Evolutionary conservation across 2,797 vertebrate species (phyloP).

Genomic region (Gymnodraco acuticeps): DNA sequence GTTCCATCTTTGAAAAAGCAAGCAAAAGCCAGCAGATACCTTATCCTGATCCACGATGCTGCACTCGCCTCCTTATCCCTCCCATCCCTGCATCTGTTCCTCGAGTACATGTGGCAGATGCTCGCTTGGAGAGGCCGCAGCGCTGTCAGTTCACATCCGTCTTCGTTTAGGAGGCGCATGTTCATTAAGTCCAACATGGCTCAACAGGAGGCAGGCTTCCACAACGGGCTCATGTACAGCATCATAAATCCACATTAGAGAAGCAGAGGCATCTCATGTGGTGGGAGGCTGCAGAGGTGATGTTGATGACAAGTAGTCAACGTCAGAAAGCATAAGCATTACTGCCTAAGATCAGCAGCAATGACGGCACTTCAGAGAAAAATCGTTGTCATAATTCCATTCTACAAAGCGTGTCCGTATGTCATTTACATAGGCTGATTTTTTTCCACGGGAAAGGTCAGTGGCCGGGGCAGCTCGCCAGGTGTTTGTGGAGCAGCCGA

Average conservation of each 20-base stretch:
- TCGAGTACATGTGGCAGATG: conserved; percentile 61
- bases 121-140: conserved; percentile 49
- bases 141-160: conserved; percentile 78
- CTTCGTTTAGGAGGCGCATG: conserved; percentile 75
- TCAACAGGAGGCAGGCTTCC: conserved; percentile 70
- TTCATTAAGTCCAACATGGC: conserved; percentile 75
- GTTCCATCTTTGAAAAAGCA: not conserved
- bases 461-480: conserved; percentile 63
- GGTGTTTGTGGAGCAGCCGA: conserved; percentile 76
- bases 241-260: conserved; percentile 83
- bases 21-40: conserved; percentile 3
- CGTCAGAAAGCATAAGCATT: not conserved
- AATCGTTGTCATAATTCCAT: conserved; percentile 22
- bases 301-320: conserved; percentile 26
- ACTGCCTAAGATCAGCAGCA: conserved; percentile 4
- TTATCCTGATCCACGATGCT: not conserved
- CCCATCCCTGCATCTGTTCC: conserved; percentile 38
- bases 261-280: conserved; percentile 55
- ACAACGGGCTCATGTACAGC: conserved; percentile 51
- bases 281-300: conserved; percentile 24
- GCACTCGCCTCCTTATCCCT: conserved; percentile 19
- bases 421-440: conserved; percentile 43
- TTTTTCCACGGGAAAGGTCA: conserved; percentile 73
- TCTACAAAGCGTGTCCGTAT: conserved; percentile 23
- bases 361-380: conserved; percentile 3